Percentiles rank a stretch among this genome's conserved stretches.
Evolutionary conservation across 1,140 invertebrate genomes (phyloP).

Genomic region (Diplogasteroides magnus): DNA sequence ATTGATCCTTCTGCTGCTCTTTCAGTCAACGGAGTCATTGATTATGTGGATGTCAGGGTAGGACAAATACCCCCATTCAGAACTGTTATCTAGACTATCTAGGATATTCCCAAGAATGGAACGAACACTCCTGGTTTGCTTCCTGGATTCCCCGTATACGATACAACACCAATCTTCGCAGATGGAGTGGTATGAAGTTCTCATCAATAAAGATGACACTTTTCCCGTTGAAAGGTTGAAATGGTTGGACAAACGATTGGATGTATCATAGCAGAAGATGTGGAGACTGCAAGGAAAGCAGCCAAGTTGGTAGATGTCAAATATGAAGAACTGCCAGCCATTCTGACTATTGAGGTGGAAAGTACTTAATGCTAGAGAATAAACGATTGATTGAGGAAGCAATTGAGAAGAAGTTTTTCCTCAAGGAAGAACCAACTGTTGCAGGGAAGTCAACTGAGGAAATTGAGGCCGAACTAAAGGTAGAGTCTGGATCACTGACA

Average conservation of each 20-base stretch:
- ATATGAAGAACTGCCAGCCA: slow-evolving; percentile 47
- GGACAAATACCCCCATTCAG: too few species aligned
- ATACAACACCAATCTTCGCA: slow-evolving; percentile 45
- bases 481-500: too few species aligned
- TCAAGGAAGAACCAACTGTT: not conserved
- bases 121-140: not conserved
- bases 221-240: slow-evolving; percentile 61
- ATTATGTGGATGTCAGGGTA: slow-evolving; percentile 51
- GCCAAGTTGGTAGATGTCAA: slow-evolving; percentile 49
- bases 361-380: not conserved
- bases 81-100: too few species aligned
- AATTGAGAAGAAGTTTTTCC: not conserved
- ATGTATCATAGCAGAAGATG: slow-evolving; percentile 46
- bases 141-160: not conserved
- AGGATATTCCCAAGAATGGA: not conserved
- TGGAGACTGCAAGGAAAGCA: slow-evolving; percentile 42
- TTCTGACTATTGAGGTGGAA: slow-evolving; percentile 46
- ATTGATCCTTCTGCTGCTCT: slow-evolving; percentile 47
- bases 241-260: slow-evolving; percentile 59
- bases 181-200: slow-evolving; percentile 31
- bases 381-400: not conserved
- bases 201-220: not conserved
- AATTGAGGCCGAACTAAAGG: not conserved
- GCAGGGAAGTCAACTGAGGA: not conserved
- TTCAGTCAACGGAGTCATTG: slow-evolving; percentile 50